Conservation (phyloP, 2,888 invertebrate genomes). For the Muscina levida region DNA sequence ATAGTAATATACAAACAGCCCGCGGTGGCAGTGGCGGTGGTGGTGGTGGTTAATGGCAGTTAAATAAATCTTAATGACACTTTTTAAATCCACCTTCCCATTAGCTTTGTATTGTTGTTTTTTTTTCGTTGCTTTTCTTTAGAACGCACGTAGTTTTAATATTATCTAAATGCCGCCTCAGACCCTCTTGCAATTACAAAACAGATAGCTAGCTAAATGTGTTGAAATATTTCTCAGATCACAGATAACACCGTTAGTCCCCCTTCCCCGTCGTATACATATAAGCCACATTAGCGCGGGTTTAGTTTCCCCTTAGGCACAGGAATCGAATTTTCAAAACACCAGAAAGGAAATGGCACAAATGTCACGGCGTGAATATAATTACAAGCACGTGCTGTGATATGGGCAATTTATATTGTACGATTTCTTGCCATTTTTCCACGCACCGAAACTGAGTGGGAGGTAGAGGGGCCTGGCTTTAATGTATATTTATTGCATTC, state of each 20-base stretch:
- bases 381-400: conserved; percentile 49
- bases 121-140: too few species aligned
- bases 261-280: background rate
- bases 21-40: conserved; percentile 24
- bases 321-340: conserved; percentile 21
- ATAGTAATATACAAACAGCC: background rate
- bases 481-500: conserved; percentile 17
- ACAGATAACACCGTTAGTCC: conserved; percentile 2
- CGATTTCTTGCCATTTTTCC: background rate
- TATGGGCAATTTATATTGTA: conserved; percentile 23
- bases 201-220: background rate
- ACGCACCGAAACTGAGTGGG: background rate
- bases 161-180: background rate
- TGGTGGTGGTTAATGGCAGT: conserved; percentile 59
- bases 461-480: background rate
- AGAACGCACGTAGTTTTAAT: background rate
- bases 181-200: background rate
- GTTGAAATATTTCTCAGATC: background rate
- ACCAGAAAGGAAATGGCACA: conserved; percentile 19
- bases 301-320: background rate
- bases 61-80: conserved; percentile 62
- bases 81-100: conserved; percentile 57
- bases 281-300: background rate
- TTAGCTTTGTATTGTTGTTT: background rate
- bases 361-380: conserved; percentile 30